Evolutionary conservation across 2,888 invertebrate genomes (phyloP).

Genomic region (Oasisia sp.): DNA sequence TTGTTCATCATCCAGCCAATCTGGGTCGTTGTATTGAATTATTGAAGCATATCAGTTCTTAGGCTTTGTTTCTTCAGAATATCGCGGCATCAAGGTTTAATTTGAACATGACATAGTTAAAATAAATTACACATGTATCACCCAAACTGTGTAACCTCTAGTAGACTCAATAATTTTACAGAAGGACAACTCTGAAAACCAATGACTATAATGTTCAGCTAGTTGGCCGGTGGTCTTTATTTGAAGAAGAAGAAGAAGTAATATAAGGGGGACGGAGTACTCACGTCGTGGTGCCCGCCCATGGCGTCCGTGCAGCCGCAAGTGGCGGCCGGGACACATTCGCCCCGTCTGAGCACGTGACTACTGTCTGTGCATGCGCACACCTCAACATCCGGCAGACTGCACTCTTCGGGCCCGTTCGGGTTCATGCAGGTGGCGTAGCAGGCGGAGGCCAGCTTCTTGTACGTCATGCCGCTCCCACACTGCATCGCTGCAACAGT

Average conservation of each 20-base stretch:
- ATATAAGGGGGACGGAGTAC: neutral
- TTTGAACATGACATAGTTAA: too few species aligned
- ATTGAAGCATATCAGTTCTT: too few species aligned
- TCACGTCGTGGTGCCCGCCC: conserved; percentile 14
- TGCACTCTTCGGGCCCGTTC: conserved; percentile 20
- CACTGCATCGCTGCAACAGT: conserved; percentile 17
- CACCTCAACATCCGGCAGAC: conserved; percentile 8
- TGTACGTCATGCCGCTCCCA: conserved; percentile 7
- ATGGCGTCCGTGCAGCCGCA: conserved; percentile 21
- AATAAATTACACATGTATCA: too few species aligned
- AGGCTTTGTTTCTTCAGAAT: too few species aligned
- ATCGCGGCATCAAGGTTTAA: too few species aligned
- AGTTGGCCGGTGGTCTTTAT: too few species aligned
- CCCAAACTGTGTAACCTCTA: too few species aligned
- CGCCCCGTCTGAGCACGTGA: conserved; percentile 19
- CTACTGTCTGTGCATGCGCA: conserved; percentile 5
- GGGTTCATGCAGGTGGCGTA: conserved; percentile 22
- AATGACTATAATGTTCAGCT: too few species aligned
- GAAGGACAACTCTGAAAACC: too few species aligned
- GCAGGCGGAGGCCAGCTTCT: neutral
- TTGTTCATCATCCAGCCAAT: too few species aligned
- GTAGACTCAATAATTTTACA: too few species aligned
- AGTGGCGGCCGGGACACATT: neutral
- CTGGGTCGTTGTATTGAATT: too few species aligned
- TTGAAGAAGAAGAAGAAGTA: neutral